Evolutionary conservation across 2,797 vertebrate species (phyloP).

Genomic region (Muscicapa striata): DNA sequence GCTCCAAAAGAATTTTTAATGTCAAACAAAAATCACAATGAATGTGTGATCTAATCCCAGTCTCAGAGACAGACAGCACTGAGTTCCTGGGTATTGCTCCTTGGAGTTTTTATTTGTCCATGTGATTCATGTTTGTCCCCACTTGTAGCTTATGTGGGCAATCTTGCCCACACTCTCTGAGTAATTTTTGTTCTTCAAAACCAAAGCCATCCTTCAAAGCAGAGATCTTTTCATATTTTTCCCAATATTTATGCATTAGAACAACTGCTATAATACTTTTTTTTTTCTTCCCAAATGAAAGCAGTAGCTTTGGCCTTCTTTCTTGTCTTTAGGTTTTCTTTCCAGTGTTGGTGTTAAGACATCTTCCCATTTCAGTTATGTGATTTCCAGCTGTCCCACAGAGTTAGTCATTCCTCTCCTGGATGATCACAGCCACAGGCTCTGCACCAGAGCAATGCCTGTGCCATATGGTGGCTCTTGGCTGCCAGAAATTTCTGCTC

Average conservation of each 20-base stretch:
- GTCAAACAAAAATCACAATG: constrained; percentile 23
- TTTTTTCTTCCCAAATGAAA: neutral
- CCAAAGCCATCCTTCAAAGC: neutral
- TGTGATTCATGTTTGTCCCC: neutral
- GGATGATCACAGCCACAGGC: neutral
- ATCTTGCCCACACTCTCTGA: neutral
- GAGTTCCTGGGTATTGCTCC: neutral
- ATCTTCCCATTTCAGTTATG: neutral
- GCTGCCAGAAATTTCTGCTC: constrained; percentile 6
- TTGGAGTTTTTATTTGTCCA: neutral
- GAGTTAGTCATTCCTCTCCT: neutral
- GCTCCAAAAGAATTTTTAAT: constrained; percentile 9
- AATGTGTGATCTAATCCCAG: neutral
- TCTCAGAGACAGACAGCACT: neutral
- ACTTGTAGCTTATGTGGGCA: neutral
- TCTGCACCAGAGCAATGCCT: neutral
- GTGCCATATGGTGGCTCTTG: neutral
- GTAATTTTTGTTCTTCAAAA: neutral
- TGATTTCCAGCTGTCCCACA: neutral
- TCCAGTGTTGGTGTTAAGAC: neutral
- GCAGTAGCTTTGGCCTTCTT: neutral
- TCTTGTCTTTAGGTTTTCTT: neutral
- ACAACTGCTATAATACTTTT: neutral
- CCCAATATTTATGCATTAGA: neutral
- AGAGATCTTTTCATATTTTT: neutral